These are phyloP conservation scores for Heliothis peltigera DNA, from an alignment of 2,888 invertebrate species.

Conservation along the genomic window DNA sequence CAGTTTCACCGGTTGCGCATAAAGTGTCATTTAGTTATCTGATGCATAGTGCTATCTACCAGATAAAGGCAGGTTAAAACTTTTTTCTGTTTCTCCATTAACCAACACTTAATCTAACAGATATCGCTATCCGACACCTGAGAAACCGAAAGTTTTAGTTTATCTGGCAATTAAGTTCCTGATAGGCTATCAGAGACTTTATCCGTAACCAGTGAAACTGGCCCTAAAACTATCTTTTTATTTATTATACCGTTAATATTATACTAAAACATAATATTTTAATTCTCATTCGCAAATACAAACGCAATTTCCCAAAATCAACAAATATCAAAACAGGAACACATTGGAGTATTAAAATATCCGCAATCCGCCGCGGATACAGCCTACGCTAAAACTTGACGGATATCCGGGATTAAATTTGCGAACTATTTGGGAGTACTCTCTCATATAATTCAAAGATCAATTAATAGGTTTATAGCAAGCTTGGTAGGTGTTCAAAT, in stretches of 20 bases:
- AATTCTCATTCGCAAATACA: conserved; percentile 10
- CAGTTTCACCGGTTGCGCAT: too few species aligned
- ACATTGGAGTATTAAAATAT: conserved; percentile 26
- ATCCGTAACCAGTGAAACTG: too few species aligned
- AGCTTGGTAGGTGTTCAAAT: conserved; percentile 3
- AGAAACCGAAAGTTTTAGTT: too few species aligned
- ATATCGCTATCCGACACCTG: too few species aligned
- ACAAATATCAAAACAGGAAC: conserved; percentile 35
- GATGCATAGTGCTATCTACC: too few species aligned
- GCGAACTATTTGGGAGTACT: conserved; percentile 34
- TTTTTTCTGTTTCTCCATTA: too few species aligned
- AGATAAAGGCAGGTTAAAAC: too few species aligned
- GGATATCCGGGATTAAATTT: conserved; percentile 57
- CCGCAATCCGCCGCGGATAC: conserved; percentile 37
- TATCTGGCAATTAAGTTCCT: too few species aligned
- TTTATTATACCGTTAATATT: background rate
- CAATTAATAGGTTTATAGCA: conserved; percentile 36
- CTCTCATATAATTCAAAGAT: conserved; percentile 40
- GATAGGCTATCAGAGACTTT: too few species aligned
- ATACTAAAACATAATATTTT: background rate
- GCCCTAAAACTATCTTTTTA: background rate
- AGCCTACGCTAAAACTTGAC: conserved; percentile 42
- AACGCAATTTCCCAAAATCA: conserved; percentile 24
- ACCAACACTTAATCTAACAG: too few species aligned
- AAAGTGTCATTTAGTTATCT: too few species aligned